A percentile compares a stretch with the other conserved stretches of the same genome.
Evolutionary conservation across 2,797 vertebrate species (phyloP).

Genomic region (Clamator glandarius): DNA sequence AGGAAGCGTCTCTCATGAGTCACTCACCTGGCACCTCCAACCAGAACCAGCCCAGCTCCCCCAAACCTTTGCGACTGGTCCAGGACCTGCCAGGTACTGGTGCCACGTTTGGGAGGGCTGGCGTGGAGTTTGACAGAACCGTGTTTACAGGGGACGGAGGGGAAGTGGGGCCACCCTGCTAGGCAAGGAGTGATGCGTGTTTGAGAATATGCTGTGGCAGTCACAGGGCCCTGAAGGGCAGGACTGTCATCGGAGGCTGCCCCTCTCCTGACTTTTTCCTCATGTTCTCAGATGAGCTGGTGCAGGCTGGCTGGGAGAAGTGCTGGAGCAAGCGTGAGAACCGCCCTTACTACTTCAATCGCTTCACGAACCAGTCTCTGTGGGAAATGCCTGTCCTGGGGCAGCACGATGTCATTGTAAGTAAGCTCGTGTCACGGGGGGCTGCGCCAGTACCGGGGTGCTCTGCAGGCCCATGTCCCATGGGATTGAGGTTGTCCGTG

Average conservation of each 20-base stretch:
- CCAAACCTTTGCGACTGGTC: constrained; percentile 85
- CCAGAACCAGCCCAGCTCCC: constrained; percentile 89
- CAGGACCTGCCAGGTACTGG: constrained; percentile 92
- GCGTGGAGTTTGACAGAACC: not conserved
- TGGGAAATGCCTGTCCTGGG: constrained; percentile 98
- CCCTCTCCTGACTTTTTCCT: not conserved
- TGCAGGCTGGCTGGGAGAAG: constrained; percentile 97
- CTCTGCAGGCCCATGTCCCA: not conserved
- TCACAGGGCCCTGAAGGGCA: not conserved
- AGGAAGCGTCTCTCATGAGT: constrained; percentile 86
- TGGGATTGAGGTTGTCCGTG: not conserved
- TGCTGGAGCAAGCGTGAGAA: constrained; percentile 98
- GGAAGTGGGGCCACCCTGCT: rapidly evolving
- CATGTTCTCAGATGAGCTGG: constrained; percentile 87
- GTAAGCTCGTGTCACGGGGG: constrained; percentile 45
- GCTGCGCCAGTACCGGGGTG: not conserved
- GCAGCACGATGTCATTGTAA: constrained; percentile 96
- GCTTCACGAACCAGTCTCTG: constrained; percentile 98
- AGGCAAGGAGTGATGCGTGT: not conserved
- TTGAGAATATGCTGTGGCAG: not conserved
- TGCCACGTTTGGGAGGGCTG: not conserved
- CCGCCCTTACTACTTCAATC: constrained; percentile 96
- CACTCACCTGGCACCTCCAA: constrained; percentile 87
- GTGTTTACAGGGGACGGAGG: not conserved
- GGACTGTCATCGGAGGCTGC: not conserved